Evolutionary conservation across 92 coral and sea anemone genomes (phyloP).

Genomic region (Palythoa grandis): DNA sequence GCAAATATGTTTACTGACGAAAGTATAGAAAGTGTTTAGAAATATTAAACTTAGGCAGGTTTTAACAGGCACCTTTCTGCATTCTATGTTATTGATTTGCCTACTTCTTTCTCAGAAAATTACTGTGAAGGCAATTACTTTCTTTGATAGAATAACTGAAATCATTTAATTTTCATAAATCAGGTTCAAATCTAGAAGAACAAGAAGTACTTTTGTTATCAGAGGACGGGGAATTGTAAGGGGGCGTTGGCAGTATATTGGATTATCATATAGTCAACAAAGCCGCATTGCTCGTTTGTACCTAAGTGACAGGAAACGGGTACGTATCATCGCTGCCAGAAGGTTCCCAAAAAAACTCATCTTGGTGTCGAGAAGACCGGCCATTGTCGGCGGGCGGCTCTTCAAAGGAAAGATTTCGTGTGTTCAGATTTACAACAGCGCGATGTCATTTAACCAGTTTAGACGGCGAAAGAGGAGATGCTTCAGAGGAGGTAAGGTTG

Average conservation of each 20-base stretch:
- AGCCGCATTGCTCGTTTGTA: slow-evolving; percentile 69
- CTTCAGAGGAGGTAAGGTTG: slow-evolving; percentile 53
- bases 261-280: slow-evolving; percentile 63
- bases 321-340: slow-evolving; percentile 52
- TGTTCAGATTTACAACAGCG: slow-evolving; percentile 73
- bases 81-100: too few relatives aligned
- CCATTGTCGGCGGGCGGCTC: slow-evolving; percentile 69
- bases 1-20: too few relatives aligned
- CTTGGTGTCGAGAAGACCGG: slow-evolving; percentile 80
- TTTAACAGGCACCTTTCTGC: too few relatives aligned
- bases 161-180: neutral
- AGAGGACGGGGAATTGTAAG: slow-evolving; percentile 52
- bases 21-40: too few relatives aligned
- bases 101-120: too few relatives aligned
- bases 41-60: too few relatives aligned
- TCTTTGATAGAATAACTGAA: neutral
- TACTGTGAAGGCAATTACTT: neutral
- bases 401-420: slow-evolving; percentile 83
- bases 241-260: slow-evolving; percentile 78
- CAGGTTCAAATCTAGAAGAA: slow-evolving; percentile 35
- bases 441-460: slow-evolving; percentile 73
- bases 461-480: slow-evolving; percentile 85
- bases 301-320: slow-evolving; percentile 55
- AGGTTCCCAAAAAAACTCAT: slow-evolving; percentile 57
- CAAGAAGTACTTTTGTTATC: slow-evolving; percentile 51